phyloP scores from a whole-genome alignment of 2,797 vertebrate genomes.

The Graptemys geographica region DNA sequence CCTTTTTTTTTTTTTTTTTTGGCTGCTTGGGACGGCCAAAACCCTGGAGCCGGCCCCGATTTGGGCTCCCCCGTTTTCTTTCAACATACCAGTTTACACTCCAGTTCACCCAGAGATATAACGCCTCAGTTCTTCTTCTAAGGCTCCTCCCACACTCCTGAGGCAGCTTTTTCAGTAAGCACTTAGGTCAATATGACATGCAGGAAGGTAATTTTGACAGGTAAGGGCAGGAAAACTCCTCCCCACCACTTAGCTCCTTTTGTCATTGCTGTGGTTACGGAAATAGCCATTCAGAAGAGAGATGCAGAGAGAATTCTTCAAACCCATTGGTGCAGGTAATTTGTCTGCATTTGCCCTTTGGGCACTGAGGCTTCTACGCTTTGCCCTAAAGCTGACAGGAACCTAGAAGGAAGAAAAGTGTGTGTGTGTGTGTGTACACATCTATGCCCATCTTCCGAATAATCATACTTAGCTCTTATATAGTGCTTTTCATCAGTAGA shows the following conservation, averaged over 20 bases:
- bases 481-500: neutral
- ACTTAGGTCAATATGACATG: rapidly evolving
- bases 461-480: neutral
- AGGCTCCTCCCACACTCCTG: neutral
- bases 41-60: too few species aligned
- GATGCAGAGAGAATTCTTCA: neutral
- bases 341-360: neutral
- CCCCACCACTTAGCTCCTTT: neutral
- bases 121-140: neutral
- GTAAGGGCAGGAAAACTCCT: rapidly evolving
- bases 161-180: neutral
- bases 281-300: neutral
- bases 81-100: neutral
- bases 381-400: neutral
- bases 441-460: neutral
- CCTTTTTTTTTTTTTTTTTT: too few species aligned
- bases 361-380: neutral
- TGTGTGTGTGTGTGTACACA: neutral
- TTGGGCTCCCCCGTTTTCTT: neutral
- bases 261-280: neutral
- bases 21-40: too few species aligned
- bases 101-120: neutral
- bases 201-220: neutral
- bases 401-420: neutral
- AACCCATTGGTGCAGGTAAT: too few species aligned